phyloP scores from a whole-genome alignment of 2,797 vertebrate species.

The Myotis planiceps region DNA sequence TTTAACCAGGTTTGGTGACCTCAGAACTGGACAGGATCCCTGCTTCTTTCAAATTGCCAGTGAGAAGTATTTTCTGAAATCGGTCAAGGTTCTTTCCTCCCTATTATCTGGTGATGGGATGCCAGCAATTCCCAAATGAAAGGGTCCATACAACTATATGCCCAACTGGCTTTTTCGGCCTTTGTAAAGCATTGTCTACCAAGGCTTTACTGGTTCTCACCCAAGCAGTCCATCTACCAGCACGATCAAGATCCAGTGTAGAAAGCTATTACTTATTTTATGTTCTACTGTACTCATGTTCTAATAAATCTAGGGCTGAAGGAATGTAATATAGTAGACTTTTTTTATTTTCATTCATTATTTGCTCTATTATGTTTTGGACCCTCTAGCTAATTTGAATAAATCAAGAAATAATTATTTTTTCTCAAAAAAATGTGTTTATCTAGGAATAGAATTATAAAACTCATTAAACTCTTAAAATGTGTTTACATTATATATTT shows the following conservation, averaged over 20 bases:
- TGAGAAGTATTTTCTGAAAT: background rate
- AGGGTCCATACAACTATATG: background rate
- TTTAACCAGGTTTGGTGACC: background rate
- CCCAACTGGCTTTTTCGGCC: background rate
- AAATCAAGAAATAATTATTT: slow-evolving; percentile 73
- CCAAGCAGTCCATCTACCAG: background rate
- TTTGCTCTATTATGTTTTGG: slow-evolving; percentile 64
- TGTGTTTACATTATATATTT: slow-evolving; percentile 59
- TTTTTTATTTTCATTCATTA: slow-evolving; percentile 55
- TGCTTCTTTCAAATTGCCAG: background rate
- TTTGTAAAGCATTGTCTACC: background rate
- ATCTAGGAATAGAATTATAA: slow-evolving; percentile 58
- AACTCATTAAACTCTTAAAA: slow-evolving; percentile 67
- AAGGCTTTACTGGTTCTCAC: background rate
- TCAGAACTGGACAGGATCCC: background rate
- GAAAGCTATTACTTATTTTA: background rate
- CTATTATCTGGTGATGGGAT: background rate
- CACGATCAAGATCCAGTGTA: background rate
- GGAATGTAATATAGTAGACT: background rate
- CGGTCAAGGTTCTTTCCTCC: background rate
- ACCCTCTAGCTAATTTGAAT: slow-evolving; percentile 60
- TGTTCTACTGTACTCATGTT: background rate
- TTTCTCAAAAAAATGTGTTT: slow-evolving; percentile 47
- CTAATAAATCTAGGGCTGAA: slow-evolving; percentile 3
- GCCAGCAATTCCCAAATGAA: background rate